Base-by-base conservation (phyloP, 1,140 invertebrate species). In the Drosophila setifemur region DNA sequence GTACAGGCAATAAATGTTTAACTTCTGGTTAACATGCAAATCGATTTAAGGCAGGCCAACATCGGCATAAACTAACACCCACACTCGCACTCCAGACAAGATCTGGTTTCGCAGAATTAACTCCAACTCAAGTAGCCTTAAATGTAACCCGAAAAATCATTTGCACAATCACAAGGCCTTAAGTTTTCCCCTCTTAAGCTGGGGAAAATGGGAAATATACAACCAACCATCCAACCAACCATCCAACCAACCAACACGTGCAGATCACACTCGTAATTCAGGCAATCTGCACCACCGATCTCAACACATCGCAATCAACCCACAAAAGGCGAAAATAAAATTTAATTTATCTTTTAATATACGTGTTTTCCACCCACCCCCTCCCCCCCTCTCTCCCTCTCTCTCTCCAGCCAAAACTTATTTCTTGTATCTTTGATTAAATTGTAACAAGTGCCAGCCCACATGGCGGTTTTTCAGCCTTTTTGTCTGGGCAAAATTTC, bases 361-460 rank as follows among this genome's bases (percentile, higher is more conserved):
- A 54, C 31, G 9, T 39, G 53, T 40, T 9, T 47, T 35, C n/a
- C n/a, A n/a, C n/a, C n/a, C n/a, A n/a, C n/a, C n/a, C n/a, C n/a
- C n/a, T n/a, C n/a, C n/a, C n/a, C n/a, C n/a, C n/a, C n/a, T n/a
- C n/a, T n/a, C n/a, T 35, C 19, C 16, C 12, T 47, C 12, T 42
- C 12, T 7, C 16, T 25, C 53, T 18, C 12, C 9, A 29, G 45
- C 44, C n/a, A n/a, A n/a, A n/a, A n/a, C n/a, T 37, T 37, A 25
- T 40, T 67, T 60, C 50, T 60, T 74, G 42, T 63, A 40, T 49
- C 78, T 86, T 81, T 76, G 81, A 85, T 85, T 85, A 85, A 86
- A 85, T 86, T 85, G 81, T 85, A 86, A 86, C 81, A 81, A 86
- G 75, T 85, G 81, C 67, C 81, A 68, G 72, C 81, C 81, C 81